phyloP scores from a whole-genome alignment of 2,888 invertebrate species.

The Schizaphis graminum region DNA sequence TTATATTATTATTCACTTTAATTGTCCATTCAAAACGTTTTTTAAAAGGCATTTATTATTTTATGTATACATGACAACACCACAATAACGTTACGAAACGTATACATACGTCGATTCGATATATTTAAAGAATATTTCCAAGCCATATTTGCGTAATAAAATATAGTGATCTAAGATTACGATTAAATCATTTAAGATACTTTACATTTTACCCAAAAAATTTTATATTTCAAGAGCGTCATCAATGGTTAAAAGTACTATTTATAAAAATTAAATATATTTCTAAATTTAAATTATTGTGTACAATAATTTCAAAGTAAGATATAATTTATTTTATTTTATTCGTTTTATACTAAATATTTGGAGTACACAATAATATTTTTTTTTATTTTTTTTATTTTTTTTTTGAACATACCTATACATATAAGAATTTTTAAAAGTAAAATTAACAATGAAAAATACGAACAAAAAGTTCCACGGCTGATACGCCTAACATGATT shows the following conservation, averaged over 20 bases:
- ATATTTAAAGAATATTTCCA: background rate
- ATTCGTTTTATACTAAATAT: background rate
- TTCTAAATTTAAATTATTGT: background rate
- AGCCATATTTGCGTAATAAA: background rate
- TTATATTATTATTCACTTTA: background rate
- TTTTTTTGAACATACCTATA: too few relatives aligned
- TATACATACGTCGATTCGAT: background rate
- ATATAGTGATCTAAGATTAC: background rate
- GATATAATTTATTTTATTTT: too few relatives aligned
- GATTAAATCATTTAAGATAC: background rate
- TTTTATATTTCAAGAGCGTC: background rate
- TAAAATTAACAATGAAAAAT: background rate
- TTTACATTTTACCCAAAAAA: background rate
- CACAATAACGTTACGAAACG: background rate
- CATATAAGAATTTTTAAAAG: background rate
- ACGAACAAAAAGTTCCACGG: background rate
- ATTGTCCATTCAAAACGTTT: background rate
- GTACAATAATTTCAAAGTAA: background rate
- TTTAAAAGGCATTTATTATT: background rate
- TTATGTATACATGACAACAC: background rate
- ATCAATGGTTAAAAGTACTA: background rate
- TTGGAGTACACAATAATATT: too few relatives aligned
- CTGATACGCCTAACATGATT: background rate
- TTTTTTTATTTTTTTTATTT: too few relatives aligned
- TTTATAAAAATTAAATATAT: slow-evolving; percentile 2